phyloP scores from a whole-genome alignment of 2,797 vertebrate species.

The Urosaurus nigricauda region DNA sequence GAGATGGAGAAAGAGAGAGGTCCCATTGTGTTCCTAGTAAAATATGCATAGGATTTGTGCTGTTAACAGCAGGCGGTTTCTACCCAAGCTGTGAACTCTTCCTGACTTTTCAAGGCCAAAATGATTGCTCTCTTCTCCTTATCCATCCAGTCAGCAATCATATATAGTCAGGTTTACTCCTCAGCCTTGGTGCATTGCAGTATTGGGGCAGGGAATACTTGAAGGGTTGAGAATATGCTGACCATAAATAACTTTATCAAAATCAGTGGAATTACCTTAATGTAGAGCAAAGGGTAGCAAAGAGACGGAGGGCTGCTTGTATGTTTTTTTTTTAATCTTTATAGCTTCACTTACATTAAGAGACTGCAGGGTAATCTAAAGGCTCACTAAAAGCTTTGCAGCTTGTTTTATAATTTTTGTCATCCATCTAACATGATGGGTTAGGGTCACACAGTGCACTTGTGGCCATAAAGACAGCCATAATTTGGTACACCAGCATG shows the following conservation, averaged over 20 bases:
- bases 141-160: neutral
- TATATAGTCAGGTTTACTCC: neutral
- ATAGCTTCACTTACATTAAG: constrained; percentile 69
- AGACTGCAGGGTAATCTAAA: constrained; percentile 54
- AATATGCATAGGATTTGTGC: neutral
- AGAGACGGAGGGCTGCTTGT: constrained; percentile 12
- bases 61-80: neutral
- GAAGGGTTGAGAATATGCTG: neutral
- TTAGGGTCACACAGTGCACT: constrained; percentile 49
- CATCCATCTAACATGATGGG: constrained; percentile 70
- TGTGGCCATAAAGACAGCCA: constrained; percentile 22
- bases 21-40: neutral
- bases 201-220: neutral
- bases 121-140: neutral
- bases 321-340: constrained; percentile 65
- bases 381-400: constrained; percentile 72
- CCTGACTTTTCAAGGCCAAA: neutral
- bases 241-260: constrained; percentile 29
- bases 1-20: neutral
- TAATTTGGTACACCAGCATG: constrained; percentile 46
- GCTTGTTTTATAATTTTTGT: constrained; percentile 72
- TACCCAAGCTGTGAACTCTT: neutral
- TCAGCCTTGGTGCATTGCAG: neutral
- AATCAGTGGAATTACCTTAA: constrained; percentile 17
- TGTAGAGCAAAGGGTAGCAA: constrained; percentile 18